Base-by-base conservation (phyloP, 2,888 invertebrate genomes). In the Synergus japonicus region DNA sequence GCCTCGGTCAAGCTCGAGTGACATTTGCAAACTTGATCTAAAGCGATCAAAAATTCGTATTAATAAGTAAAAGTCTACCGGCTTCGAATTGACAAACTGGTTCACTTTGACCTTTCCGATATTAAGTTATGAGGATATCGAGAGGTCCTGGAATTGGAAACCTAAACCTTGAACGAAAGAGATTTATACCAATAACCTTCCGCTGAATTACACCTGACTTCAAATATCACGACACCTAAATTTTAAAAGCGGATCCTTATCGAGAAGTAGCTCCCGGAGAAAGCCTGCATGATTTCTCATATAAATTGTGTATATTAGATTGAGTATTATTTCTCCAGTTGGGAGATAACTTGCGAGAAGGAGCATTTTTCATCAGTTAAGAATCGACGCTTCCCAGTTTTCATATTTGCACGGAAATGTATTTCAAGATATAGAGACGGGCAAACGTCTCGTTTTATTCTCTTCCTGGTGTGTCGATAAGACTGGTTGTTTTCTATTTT, bases 401-500 rank as follows among this genome's bases (percentile, higher is more conserved):
- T 69, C 69, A 69, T 69, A 69, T 49, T 69, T 65, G 37, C 54
- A 54, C 49, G 69, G 49, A 73, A 49, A 73, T 54, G 9, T 49
- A 73, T 54, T 37, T 73, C 46, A 29, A 54, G 69, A 73, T 73
- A 73, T 29, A 73, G 67, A 46, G 49, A 67, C 18, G 44, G 46
- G 49, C 37, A 29, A 46, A 29, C 69, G 54, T 73, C 29, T 29
- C 37, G 69, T 29, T 73, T 73, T 73, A 73, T 73, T 73, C 49
- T 49, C 69, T 73, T 73, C 69, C 69, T 73, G 69, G 69, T 49
- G 54, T 49, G 29, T 73, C 49, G 69, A 73, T 73, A 54, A 73
- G 69, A 37, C 69, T 73, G 69, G 69, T 54, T 73, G 54, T 73
- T 73, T 49, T 73, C 49, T 73, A 73, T 73, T 73, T 73, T 73